Conservation (phyloP, 2,888 invertebrate species). For the Boloria euphrosyne region DNA sequence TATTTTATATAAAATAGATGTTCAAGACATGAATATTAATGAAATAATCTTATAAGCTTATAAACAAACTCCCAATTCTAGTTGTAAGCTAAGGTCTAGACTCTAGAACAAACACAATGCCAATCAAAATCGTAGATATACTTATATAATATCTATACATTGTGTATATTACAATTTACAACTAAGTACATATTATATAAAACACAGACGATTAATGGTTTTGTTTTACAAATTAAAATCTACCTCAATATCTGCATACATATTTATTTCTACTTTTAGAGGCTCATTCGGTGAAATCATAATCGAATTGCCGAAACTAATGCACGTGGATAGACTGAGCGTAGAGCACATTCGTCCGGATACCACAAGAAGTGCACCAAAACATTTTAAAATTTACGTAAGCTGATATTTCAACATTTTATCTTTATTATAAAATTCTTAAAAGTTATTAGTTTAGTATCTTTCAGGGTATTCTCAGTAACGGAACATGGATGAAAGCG, state of each 20-base stretch:
- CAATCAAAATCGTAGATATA: no score
- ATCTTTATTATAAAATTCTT: no score
- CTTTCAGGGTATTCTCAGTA: constrained; percentile 63
- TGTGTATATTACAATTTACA: no score
- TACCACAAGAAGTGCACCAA: constrained; percentile 68
- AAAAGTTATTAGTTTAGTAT: constrained; percentile 2
- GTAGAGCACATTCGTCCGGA: constrained; percentile 72
- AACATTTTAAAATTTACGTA: constrained; percentile 64
- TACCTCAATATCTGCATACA: neutral
- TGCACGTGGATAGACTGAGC: constrained; percentile 54
- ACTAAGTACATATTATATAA: no score
- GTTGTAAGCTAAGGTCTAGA: no score
- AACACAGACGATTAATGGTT: no score
- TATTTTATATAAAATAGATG: no score
- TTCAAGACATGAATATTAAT: no score
- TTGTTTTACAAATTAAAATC: neutral
- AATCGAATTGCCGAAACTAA: constrained; percentile 54
- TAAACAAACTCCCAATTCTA: no score
- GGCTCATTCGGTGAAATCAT: constrained; percentile 68
- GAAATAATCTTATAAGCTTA: no score
- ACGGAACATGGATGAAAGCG: constrained; percentile 60
- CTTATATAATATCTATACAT: no score
- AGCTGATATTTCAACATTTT: constrained; percentile 43
- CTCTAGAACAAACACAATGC: no score
- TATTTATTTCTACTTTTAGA: constrained; percentile 48